Base-by-base conservation (phyloP, 2,113 vertebrate genomes). In the Ranitomeya imitator region DNA sequence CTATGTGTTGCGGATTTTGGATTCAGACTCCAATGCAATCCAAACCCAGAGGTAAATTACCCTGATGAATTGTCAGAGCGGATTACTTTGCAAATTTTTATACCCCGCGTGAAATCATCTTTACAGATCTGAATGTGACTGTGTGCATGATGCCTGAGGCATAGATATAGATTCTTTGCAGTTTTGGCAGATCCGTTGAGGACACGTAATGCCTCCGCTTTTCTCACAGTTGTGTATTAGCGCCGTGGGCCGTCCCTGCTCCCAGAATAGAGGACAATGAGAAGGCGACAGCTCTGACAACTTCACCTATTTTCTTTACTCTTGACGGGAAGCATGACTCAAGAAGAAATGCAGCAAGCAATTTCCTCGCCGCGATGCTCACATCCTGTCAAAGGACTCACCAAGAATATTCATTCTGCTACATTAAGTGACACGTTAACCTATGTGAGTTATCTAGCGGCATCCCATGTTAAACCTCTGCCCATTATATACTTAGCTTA, bases 311-410 rank as follows among this genome's bases (percentile, higher is more conserved):
- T 86, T 83, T 83, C 86, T 88, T 81, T 83, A 76, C 69, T 77
- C 71, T 45, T 55, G 21, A 52, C 86, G 83, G 86, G 86, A 88
- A 88, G 83, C 57, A 26, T 88, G 86, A 88, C 67, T 88, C 86
- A 88, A 83, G 79, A 54, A 76, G 61, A 86, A 83, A 83, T 77
- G 69, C 69, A 77, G 67, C n/a, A 82, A 83, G 86, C n/a, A 13
- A 83, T 83, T 88, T 88, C 80, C 86, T 83, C 15, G 79, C 2
- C 55, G 0, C 63, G 57, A 88, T 61, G 63, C 63, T 80, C 86
- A 80, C 45, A 88, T 88, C 86, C 80, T 83, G 80, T 74, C 23
- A 88, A 26, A 87, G 45, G 55, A 71, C 19, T 82, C 79, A 74
- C 79, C 37, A 77, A 83, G 79, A 82, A 83, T 45, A 65, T 77